Conservation (phyloP, 2,888 invertebrate genomes). For the Drosophila histrio region DNA sequence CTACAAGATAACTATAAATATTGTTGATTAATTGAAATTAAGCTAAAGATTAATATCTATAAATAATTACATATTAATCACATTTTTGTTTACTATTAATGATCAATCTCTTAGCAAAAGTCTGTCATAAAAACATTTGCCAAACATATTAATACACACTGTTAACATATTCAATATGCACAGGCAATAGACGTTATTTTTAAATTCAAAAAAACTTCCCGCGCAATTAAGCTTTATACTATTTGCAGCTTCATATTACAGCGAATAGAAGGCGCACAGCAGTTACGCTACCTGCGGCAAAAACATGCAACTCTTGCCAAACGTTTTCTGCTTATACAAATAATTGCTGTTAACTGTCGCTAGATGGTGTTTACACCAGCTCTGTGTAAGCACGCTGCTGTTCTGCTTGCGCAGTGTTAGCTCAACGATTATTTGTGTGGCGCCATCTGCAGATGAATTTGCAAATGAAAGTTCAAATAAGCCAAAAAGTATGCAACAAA, state of each 20-base stretch:
- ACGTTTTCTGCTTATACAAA: background rate
- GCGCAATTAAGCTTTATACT: background rate
- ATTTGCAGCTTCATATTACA: background rate
- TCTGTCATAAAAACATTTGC: background rate
- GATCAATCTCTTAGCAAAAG: background rate
- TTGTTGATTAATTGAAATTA: no score
- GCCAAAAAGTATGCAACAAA: slow-evolving; percentile 21
- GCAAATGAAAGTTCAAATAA: background rate
- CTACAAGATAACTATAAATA: no score
- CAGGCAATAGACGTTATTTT: background rate
- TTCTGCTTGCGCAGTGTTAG: slow-evolving; percentile 3
- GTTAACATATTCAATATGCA: background rate
- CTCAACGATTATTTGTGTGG: background rate
- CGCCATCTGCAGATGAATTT: background rate
- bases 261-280: no score
- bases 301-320: background rate
- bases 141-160: no score
- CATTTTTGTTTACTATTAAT: no score
- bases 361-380: slow-evolving; percentile 14
- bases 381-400: background rate
- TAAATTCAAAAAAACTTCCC: background rate
- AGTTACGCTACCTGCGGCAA: slow-evolving; percentile 20
- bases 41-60: no score
- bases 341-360: background rate
- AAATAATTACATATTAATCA: no score